phyloP scores from a whole-genome alignment of 2,797 vertebrate genomes.

The Squalus acanthias region DNA sequence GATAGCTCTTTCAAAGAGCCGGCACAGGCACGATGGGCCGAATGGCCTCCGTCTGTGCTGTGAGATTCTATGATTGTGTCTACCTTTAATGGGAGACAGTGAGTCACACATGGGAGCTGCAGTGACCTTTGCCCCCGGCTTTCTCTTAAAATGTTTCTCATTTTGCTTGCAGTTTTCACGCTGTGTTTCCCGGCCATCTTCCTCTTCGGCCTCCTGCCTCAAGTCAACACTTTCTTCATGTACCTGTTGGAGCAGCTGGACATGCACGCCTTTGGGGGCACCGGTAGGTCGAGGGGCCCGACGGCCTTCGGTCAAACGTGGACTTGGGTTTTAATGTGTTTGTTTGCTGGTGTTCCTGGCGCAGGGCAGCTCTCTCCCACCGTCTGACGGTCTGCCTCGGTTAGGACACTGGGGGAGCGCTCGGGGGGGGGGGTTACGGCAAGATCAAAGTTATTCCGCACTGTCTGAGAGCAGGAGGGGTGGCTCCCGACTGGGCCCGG shows the following conservation, averaged over 20 bases:
- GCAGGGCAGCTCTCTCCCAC: background rate
- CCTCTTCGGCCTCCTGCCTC: slow-evolving; percentile 83
- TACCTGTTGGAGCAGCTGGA: slow-evolving; percentile 86
- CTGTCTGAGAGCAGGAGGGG: too few relatives aligned
- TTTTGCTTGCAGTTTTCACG: slow-evolving; percentile 66
- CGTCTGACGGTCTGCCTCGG: background rate
- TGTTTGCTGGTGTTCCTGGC: slow-evolving; percentile 32
- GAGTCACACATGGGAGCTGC: too few relatives aligned
- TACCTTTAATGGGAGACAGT: too few relatives aligned
- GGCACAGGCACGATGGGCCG: background rate
- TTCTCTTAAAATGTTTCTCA: background rate
- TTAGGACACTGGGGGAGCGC: too few relatives aligned
- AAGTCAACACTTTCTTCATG: slow-evolving; percentile 89
- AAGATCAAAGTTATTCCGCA: too few relatives aligned
- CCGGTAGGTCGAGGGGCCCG: slow-evolving; percentile 55
- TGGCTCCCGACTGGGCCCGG: too few relatives aligned
- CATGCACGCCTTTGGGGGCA: slow-evolving; percentile 85
- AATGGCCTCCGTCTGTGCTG: background rate
- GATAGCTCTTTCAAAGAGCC: background rate
- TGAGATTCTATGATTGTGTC: background rate
- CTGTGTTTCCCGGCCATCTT: slow-evolving; percentile 82
- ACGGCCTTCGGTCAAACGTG: slow-evolving; percentile 40
- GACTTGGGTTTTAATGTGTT: background rate
- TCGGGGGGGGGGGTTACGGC: too few relatives aligned
- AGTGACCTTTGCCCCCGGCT: too few relatives aligned